Evolutionary conservation across 2,113 vertebrate genomes (phyloP).

Genomic region (Serinus canaria): DNA sequence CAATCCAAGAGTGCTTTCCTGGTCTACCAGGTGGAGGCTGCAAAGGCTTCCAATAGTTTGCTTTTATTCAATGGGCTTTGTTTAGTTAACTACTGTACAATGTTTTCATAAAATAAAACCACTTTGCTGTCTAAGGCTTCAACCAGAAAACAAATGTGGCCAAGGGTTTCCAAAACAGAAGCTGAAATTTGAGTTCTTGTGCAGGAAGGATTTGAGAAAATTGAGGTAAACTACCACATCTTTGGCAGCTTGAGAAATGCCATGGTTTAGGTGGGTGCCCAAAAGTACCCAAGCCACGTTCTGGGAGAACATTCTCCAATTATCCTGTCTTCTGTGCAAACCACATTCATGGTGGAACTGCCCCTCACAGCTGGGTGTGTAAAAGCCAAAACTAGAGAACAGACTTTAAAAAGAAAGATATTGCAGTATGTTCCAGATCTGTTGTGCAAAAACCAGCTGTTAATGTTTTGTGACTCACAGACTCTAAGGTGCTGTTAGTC

Average conservation of each 20-base stretch:
- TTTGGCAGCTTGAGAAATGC: not conserved
- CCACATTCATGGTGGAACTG: not conserved
- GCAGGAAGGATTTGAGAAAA: not conserved
- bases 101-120: not conserved
- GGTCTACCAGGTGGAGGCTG: not conserved
- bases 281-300: accelerated
- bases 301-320: not conserved
- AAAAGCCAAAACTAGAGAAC: not conserved
- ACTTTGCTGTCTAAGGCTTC: not conserved
- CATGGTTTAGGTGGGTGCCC: not conserved
- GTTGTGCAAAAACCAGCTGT: not conserved
- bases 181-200: not conserved
- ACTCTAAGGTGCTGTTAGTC: not conserved
- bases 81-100: not conserved
- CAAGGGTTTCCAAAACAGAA: not conserved
- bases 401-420: not conserved
- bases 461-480: not conserved
- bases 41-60: not conserved
- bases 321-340: not conserved
- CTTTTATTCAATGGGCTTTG: not conserved
- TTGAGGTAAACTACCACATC: not conserved
- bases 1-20: not conserved
- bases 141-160: not conserved
- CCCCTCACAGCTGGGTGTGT: not conserved
- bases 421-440: not conserved